Evolutionary conservation across 2,888 invertebrate species (phyloP), one percentile per base, ranked within the genome.

Genomic region (Melieria picta): DNA sequence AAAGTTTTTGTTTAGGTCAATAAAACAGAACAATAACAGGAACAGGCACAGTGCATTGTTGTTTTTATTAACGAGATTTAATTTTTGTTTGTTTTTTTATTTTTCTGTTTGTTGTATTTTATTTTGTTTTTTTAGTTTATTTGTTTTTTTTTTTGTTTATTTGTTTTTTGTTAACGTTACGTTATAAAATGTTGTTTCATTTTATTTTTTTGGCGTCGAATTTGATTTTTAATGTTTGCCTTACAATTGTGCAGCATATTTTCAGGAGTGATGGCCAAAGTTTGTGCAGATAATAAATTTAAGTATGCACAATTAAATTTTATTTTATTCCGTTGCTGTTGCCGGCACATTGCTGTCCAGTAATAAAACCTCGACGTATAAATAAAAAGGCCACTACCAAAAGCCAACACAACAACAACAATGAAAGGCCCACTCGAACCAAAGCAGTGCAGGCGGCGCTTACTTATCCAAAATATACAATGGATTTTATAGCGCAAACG

Each of bases 241-340:
- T 57, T 46, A 48, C 52, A 58, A 46, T 48, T 48, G 5, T 50
- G 52, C 46, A 61, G 62, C 71, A 71, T 71, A 66, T 50, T 67
- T 64, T 67, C 46, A 72, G 72, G 67, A 3, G 46, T 13, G 16
- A 5, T 2, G 47, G 55, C 13, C 48, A 42, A 46, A 43, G 52
- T 65, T 47, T 9, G 50, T 48, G 42, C n/a, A 66, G 61, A 55
- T 68, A 60, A 69, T 69, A 72, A 72, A 72, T 42, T 68, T 72
- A 64, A 72, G 65, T 52, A 55, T 45, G 6, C 7, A 46, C 63
- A 65, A 69, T 69, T 69, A 65, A 72, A 72, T 69, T 71, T 69
- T 68, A 72, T 69, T 46, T 47, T 10, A 58, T 56, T 50, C 58
- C 60, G 42, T 60, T 60, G 10, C 16, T 46, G 30, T 30, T 50